Conservation (phyloP, 2,797 vertebrate genomes). For the Chelidonichthys spinosus region DNA sequence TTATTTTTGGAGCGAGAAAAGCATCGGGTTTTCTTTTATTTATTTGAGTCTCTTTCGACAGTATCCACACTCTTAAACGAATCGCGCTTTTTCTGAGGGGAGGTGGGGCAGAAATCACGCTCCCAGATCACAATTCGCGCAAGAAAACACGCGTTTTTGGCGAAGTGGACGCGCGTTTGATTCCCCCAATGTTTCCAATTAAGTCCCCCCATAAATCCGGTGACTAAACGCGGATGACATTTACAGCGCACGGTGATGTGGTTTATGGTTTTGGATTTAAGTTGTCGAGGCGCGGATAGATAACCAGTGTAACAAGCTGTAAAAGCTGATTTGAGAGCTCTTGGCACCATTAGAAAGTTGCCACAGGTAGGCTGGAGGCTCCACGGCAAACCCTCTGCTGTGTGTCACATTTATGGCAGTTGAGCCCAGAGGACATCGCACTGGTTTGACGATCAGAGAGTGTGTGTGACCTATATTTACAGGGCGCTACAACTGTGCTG, state of each 20-base stretch:
- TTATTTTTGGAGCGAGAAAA: slow-evolving; percentile 67
- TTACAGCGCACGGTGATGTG: slow-evolving; percentile 53
- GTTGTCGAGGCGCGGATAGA: slow-evolving; percentile 42
- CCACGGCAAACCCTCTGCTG: slow-evolving; percentile 43
- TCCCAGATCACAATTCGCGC: slow-evolving; percentile 7
- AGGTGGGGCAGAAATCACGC: background rate
- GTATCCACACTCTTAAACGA: background rate
- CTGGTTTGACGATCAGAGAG: slow-evolving; percentile 49
- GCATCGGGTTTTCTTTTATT: slow-evolving; percentile 13
- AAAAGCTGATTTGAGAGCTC: background rate
- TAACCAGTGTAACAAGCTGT: background rate
- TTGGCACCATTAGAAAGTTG: slow-evolving; percentile 48
- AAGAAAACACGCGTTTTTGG: slow-evolving; percentile 3
- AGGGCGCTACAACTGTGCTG: slow-evolving; percentile 25
- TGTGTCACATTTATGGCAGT: slow-evolving; percentile 59
- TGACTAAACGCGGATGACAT: slow-evolving; percentile 54
- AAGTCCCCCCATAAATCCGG: slow-evolving; percentile 60
- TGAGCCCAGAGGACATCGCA: slow-evolving; percentile 58
- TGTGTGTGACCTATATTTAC: slow-evolving; percentile 77
- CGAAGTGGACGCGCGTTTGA: background rate
- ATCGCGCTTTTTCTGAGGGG: background rate
- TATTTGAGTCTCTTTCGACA: background rate
- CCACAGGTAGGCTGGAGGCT: slow-evolving; percentile 61
- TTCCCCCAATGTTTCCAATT: slow-evolving; percentile 59
- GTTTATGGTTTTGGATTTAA: slow-evolving; percentile 62